phyloP scores from a whole-genome alignment of 2,888 invertebrate species.

The Altica lythri region DNA sequence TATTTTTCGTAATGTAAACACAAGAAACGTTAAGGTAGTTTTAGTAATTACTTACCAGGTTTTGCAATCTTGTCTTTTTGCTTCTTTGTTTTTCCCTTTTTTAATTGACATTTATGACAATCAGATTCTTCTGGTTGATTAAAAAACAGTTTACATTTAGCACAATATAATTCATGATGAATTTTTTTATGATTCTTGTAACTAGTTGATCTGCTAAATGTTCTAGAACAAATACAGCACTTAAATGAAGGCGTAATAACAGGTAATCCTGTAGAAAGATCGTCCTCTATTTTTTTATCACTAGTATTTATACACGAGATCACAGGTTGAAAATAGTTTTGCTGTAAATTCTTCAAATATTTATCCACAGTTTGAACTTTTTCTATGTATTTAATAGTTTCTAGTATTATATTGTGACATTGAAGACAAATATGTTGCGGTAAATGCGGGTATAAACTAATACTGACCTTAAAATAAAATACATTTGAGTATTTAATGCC shows the following conservation, averaged over 20 bases:
- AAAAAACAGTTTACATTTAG: slow-evolving; percentile 13
- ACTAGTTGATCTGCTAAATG: slow-evolving; percentile 12
- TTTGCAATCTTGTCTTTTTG: not conserved
- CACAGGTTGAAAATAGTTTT: no score
- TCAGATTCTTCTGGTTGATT: not conserved
- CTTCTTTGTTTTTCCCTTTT: slow-evolving; percentile 7
- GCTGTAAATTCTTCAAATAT: not conserved
- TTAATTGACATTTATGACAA: slow-evolving; percentile 20
- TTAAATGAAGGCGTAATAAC: no score
- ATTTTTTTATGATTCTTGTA: slow-evolving; percentile 23
- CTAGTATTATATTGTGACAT: slow-evolving; percentile 12
- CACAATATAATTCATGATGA: slow-evolving; percentile 28
- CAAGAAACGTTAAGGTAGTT: no score
- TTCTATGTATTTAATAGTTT: slow-evolving; percentile 7
- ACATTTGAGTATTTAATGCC: not conserved
- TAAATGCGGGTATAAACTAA: not conserved
- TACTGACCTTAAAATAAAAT: slow-evolving; percentile 12
- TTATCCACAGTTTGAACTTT: slow-evolving; percentile 10
- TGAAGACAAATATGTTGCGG: slow-evolving; percentile 5
- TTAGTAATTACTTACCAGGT: not conserved
- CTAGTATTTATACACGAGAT: no score
- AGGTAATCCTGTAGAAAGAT: no score
- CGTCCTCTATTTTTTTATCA: no score
- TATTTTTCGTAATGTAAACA: no score
- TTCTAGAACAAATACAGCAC: slow-evolving; percentile 26